Evolutionary conservation across 2,797 vertebrate genomes (phyloP).

Genomic region (Pyrocephalus nanus): DNA sequence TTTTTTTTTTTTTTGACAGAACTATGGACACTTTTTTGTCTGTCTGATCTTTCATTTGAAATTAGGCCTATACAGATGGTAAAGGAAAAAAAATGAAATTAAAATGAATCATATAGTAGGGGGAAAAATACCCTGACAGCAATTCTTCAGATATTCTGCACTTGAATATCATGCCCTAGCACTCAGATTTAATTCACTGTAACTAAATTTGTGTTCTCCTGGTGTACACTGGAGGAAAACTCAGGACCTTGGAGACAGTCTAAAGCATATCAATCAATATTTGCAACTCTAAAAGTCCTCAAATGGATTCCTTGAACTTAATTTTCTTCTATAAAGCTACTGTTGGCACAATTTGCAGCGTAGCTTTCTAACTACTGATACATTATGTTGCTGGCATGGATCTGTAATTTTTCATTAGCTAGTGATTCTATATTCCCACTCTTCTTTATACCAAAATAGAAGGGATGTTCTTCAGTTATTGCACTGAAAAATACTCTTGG

Average conservation of each 20-base stretch:
- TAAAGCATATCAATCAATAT: constrained; percentile 49
- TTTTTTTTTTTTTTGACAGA: not conserved
- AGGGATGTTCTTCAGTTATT: constrained; percentile 21
- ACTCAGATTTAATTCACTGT: constrained; percentile 51
- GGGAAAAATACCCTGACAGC: not conserved
- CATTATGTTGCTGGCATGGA: constrained; percentile 7
- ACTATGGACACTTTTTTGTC: not conserved
- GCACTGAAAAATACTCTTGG: constrained; percentile 21
- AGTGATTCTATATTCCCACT: constrained; percentile 9
- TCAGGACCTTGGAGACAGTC: constrained; percentile 34
- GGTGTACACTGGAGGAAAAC: constrained; percentile 7
- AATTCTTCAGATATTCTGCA: constrained; percentile 2
- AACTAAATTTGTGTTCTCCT: constrained; percentile 48
- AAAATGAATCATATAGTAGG: not conserved
- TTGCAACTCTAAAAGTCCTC: constrained; percentile 20
- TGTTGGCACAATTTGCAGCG: not conserved
- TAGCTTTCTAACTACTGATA: constrained; percentile 2
- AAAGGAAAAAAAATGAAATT: not conserved
- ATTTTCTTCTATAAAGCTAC: constrained; percentile 36
- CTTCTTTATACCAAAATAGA: constrained; percentile 15
- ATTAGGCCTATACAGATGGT: not conserved
- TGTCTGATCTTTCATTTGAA: constrained; percentile 6
- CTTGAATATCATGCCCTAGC: constrained; percentile 1
- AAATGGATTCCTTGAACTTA: constrained; percentile 30
- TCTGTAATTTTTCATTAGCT: constrained; percentile 38